phyloP scores from a whole-genome alignment of 1,140 invertebrate genomes.

The Thalassaphorura encarpata region DNA sequence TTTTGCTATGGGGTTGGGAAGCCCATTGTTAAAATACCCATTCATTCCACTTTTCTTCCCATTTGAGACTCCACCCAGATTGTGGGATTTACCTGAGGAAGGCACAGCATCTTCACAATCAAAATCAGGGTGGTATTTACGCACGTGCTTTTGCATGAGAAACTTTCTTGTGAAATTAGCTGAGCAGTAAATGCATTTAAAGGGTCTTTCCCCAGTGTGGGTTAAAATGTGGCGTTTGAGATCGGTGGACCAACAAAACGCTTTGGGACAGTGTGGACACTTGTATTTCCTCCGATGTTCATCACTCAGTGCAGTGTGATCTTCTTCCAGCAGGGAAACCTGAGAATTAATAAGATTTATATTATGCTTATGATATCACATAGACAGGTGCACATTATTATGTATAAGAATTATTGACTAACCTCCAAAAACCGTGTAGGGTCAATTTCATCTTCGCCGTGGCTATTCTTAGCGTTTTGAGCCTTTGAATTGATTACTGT shows the following conservation, averaged over 20 bases:
- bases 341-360: conserved; percentile 1
- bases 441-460: background rate
- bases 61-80: too few species aligned
- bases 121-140: conserved; percentile 31
- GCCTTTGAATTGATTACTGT: background rate
- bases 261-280: conserved; percentile 7
- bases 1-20: too few species aligned
- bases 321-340: conserved; percentile 20
- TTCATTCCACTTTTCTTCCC: too few species aligned
- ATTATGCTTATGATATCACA: background rate
- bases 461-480: background rate
- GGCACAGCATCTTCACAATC: too few species aligned
- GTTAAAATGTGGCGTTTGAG: conserved; percentile 35
- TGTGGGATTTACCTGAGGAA: too few species aligned
- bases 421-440: conserved; percentile 17
- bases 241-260: conserved; percentile 7
- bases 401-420: background rate
- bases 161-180: conserved; percentile 37
- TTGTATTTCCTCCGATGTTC: conserved; percentile 12
- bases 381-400: background rate
- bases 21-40: too few species aligned
- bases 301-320: conserved; percentile 1
- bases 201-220: conserved; percentile 35
- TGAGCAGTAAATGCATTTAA: conserved; percentile 30
- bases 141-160: conserved; percentile 38